Evolutionary conservation across 1,140 invertebrate genomes (phyloP), one percentile per base, ranked within the genome.

Genomic region (Rhysida immarginata): DNA sequence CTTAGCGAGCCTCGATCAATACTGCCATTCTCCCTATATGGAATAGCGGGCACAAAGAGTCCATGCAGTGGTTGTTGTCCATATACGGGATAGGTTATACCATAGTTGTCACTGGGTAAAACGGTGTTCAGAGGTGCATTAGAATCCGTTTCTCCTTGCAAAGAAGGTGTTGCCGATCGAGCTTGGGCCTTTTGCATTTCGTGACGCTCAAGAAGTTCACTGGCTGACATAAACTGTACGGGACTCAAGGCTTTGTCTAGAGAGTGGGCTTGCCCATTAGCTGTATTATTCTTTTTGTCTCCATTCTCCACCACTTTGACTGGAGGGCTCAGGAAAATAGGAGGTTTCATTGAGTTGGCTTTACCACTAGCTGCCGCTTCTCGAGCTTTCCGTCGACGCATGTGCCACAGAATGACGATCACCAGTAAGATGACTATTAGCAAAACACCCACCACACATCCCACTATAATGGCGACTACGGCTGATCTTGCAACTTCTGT

Each of bases 151-250:
- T 35, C 29, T 16, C 5, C 16, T 35, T 35, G 5, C 5, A 35
- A 16, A 16, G 16, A 8, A 16, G 5, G 16, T 8, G 5, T 35
- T 35, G 5, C 29, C 5, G 5, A 8, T 5, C 16, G 5, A 5
- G 5, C 16, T 16, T 35, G 29, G 29, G 29, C 5, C 16, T 46
- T 46, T 8, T 46, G 44, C 44, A 18, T 16, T 46, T 46, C 49
- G 49, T 51, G 49, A 11, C 26, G 11, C 2, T 25, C 13, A 8
- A 51, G 26, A 26, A 51, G 24, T 27, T 51, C 49, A 20, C 49
- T 51, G 26, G 49, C 49, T 26, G 26, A n/a, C 49, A 51, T 51
- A 20, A 51, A 51, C 49, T 51, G 49, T 5, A 8, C 16, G 29
- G 29, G 29, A 35, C 16, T 35, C 5, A 35, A 8, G 29, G 5